Base-by-base conservation (phyloP, 2,797 vertebrate species). In the Alfaro cultratus region DNA sequence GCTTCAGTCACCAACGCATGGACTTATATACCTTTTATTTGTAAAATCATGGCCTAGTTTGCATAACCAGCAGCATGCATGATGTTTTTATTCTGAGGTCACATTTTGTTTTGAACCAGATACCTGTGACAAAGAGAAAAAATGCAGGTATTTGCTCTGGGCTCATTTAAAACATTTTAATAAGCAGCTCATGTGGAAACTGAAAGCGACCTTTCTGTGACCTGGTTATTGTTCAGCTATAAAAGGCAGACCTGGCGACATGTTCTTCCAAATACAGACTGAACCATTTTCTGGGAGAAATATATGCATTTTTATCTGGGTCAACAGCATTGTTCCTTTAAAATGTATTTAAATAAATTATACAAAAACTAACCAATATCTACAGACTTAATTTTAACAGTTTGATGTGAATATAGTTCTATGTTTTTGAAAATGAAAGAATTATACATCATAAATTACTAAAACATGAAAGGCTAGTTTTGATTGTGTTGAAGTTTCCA, bases 41-140 rank as follows among this genome's bases (percentile, higher is more conserved):
- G 93, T 60, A 5, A 92, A 92, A 93, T 74, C 49, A 36, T 72
- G 51, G 75, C 80, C 34, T 36, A 41, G 5, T 68, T 89, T 91
- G 82, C 74, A 73, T 82, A 89, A 89, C 72, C 72, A 79, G 29
- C 74, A 10, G 73, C 76, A 57, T 72, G 75, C 73, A 11, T 16
- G 31, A 36, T 1, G 5, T 62, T 82, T n/a, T 68, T 77, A 57
- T 47, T n/a, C 74, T 55, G 72, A 77, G 73, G 80, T 70, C 64
- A 74, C 31, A 21, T 15, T 15, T 46, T 79, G 60, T 74, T 71
- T 74, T 62, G 23, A 57, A 75, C 67, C 73, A 72, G n/a, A 51
- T 84, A 43, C 75, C 39, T 8, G 81, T 75, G 70, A n/a, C 2
- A 47, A 49, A 78, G 26, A n/a, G 74, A 82, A 85, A 73, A 78